Percentiles rank a stretch among this genome's conserved stretches.
phyloP scores from a whole-genome alignment of 2,888 invertebrate genomes.

The Gortyna flavago region DNA sequence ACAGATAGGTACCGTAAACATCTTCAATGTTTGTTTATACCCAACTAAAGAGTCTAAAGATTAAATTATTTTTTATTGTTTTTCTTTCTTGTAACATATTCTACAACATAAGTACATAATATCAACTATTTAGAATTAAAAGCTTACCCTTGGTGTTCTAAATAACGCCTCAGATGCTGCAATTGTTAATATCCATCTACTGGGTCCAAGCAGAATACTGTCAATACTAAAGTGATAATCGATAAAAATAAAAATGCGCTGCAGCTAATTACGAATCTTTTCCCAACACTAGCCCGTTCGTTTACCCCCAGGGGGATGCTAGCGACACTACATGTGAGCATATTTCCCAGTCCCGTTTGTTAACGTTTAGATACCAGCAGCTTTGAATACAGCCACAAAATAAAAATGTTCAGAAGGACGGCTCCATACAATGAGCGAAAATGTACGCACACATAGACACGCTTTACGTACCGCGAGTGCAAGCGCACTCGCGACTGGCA shows the following conservation, averaged over 20 bases:
- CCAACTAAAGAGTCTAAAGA: not conserved
- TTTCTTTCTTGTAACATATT: not conserved
- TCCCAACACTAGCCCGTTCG: conserved; percentile 43
- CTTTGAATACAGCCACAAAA: conserved; percentile 46
- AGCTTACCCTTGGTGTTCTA: not conserved
- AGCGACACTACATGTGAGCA: conserved; percentile 64
- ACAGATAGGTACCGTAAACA: not conserved
- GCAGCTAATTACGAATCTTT: conserved; percentile 31
- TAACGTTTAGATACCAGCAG: conserved; percentile 63
- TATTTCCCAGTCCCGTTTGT: conserved; percentile 66
- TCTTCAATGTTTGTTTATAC: not conserved
- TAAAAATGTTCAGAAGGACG: not conserved
- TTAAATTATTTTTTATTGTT: not conserved
- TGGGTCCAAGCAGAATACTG: not conserved
- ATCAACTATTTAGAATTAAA: not conserved
- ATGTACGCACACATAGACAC: not conserved
- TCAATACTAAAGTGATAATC: not conserved
- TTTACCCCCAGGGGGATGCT: conserved; percentile 36
- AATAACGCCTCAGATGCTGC: not conserved
- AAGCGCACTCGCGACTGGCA: not conserved
- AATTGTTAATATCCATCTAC: not conserved
- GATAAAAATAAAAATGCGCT: conserved; percentile 3
- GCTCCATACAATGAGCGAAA: not conserved
- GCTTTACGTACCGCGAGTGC: not conserved
- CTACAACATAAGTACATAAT: not conserved